Percentiles rank a stretch among this genome's conserved stretches.
Evolutionary conservation across 1,140 invertebrate species (phyloP).

Genomic region (Psix sp.): DNA sequence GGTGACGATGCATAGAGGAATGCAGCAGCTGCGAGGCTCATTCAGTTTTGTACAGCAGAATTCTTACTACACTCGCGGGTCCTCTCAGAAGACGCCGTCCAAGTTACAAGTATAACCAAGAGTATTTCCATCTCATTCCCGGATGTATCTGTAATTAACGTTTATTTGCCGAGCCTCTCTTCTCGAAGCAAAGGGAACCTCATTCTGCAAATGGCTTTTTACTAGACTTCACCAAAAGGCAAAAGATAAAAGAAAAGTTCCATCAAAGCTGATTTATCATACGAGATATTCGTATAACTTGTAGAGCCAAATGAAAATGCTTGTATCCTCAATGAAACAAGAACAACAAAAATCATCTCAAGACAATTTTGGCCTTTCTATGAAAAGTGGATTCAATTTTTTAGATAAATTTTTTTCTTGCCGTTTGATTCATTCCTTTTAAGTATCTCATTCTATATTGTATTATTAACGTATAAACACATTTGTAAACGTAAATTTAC

Average conservation of each 20-base stretch:
- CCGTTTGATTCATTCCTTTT: no score
- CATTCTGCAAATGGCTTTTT: slow-evolving; percentile 34
- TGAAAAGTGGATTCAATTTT: no score
- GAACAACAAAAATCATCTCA: no score
- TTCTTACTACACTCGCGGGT: slow-evolving; percentile 68
- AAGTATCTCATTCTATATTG: no score
- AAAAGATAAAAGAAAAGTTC: slow-evolving; percentile 12
- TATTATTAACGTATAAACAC: slow-evolving; percentile 4
- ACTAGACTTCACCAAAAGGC: slow-evolving; percentile 2
- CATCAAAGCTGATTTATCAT: slow-evolving; percentile 7
- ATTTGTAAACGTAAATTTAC: slow-evolving; percentile 35
- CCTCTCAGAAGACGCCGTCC: slow-evolving; percentile 66
- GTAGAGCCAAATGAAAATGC: no score
- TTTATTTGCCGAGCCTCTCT: slow-evolving; percentile 54
- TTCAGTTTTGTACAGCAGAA: slow-evolving; percentile 73
- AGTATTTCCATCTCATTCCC: slow-evolving; percentile 70
- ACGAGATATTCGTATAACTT: no score
- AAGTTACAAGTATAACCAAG: slow-evolving; percentile 71
- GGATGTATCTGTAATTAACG: slow-evolving; percentile 61
- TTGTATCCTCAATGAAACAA: no score
- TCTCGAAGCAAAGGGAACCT: slow-evolving; percentile 29
- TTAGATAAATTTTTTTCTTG: no score
- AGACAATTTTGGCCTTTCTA: no score
- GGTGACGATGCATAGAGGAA: slow-evolving; percentile 71
- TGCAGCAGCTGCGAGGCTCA: slow-evolving; percentile 75